A percentile compares a stretch with the other conserved stretches of the same genome.
Evolutionary conservation across 2,888 invertebrate genomes (phyloP).

Genomic region (Neoaliturus tenellus): DNA sequence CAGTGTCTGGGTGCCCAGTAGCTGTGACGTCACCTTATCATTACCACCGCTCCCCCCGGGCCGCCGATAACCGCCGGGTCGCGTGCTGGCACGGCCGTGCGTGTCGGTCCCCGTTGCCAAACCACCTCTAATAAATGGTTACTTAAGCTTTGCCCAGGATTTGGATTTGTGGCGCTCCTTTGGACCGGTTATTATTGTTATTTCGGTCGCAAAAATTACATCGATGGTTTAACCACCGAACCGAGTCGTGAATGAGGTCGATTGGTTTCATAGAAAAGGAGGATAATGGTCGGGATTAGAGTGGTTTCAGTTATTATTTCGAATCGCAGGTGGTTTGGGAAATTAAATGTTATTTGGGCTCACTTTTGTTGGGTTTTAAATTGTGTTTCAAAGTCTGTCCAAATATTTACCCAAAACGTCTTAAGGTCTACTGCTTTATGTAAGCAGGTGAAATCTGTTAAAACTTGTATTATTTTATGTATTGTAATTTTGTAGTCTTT

Average conservation of each 20-base stretch:
- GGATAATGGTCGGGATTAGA: neutral
- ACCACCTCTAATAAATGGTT: conserved; percentile 49
- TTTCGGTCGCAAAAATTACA: conserved; percentile 35
- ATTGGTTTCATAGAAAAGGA: conserved; percentile 38
- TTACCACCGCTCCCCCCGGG: neutral
- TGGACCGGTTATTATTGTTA: conserved; percentile 24
- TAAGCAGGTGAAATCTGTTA: too few species aligned
- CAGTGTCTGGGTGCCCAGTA: neutral
- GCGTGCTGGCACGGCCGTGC: conserved; percentile 8
- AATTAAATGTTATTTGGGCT: neutral
- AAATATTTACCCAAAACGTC: too few species aligned
- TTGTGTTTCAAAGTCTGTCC: too few species aligned
- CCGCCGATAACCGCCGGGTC: neutral
- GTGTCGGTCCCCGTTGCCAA: conserved; percentile 36
- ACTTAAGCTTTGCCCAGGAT: conserved; percentile 34
- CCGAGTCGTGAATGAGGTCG: neutral
- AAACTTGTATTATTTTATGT: too few species aligned
- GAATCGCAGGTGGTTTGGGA: neutral
- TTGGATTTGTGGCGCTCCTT: neutral
- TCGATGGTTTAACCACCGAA: conserved; percentile 24
- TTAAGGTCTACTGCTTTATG: too few species aligned
- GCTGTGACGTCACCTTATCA: neutral
- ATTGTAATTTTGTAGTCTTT: too few species aligned
- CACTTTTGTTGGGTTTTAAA: neutral
- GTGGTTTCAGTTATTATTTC: neutral